phyloP scores from a whole-genome alignment of 2,888 invertebrate species.

The Andrena bicolor region DNA sequence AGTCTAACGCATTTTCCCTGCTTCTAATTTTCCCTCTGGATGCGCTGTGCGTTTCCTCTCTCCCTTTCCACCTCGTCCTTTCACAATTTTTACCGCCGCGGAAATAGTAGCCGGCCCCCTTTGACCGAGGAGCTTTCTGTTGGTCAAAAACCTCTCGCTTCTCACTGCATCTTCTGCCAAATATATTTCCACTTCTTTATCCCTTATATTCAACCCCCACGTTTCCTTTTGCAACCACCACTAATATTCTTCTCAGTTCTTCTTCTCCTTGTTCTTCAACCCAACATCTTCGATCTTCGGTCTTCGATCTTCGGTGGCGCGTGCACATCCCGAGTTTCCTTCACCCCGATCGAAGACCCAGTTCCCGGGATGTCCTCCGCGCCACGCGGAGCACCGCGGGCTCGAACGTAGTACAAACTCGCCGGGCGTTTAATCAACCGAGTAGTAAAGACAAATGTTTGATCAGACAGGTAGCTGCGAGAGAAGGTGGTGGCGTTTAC shows the following conservation, averaged over 20 bases:
- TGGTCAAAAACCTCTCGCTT: too few relatives aligned
- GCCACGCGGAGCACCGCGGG: slow-evolving; percentile 27
- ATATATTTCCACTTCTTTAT: too few relatives aligned
- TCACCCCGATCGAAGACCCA: neutral
- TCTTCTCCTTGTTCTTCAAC: neutral
- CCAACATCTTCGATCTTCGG: neutral
- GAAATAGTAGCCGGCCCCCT: too few relatives aligned
- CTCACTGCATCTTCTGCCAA: too few relatives aligned
- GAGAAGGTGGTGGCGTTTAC: slow-evolving; percentile 74
- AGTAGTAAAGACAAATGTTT: slow-evolving; percentile 84
- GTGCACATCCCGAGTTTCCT: slow-evolving; percentile 24
- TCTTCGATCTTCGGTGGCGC: slow-evolving; percentile 2
- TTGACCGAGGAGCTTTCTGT: too few relatives aligned
- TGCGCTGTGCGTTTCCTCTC: neutral
- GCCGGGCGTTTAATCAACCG: slow-evolving; percentile 82
- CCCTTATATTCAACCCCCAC: neutral
- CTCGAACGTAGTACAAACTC: slow-evolving; percentile 73
- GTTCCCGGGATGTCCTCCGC: slow-evolving; percentile 20
- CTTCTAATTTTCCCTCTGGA: slow-evolving; percentile 5
- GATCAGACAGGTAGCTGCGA: slow-evolving; percentile 78
- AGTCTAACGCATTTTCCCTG: slow-evolving; percentile 9
- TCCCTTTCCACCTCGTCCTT: neutral
- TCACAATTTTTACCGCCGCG: neutral
- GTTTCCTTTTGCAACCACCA: neutral
- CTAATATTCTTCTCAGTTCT: neutral